Evolutionary conservation across 2,113 vertebrate species (phyloP).

Genomic region (Thamnophis sirtalis): DNA sequence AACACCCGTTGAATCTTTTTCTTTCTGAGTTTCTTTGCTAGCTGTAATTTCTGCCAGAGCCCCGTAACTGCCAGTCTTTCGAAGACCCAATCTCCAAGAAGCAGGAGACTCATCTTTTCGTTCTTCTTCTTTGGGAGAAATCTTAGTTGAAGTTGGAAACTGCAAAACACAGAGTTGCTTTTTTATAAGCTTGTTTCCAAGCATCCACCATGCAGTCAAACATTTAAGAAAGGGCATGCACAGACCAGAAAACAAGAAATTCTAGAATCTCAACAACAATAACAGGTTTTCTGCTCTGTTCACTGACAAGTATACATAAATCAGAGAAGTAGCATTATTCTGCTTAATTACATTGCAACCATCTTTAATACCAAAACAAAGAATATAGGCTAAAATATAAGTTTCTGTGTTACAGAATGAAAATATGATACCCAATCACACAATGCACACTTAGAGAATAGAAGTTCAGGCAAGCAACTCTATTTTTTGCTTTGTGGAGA

Average conservation of each 20-base stretch:
- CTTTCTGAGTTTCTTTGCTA: conserved; percentile 92
- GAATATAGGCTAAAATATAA: not conserved
- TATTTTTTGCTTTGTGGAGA: conserved; percentile 3
- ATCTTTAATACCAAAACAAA: not conserved
- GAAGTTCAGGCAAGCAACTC: not conserved
- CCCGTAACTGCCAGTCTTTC: conserved; percentile 96
- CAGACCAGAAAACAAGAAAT: not conserved
- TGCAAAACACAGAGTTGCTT: conserved; percentile 54
- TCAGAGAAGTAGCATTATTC: not conserved
- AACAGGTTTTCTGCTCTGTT: not conserved
- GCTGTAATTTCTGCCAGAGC: conserved; percentile 94
- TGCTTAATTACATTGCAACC: not conserved
- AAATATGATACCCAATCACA: not conserved
- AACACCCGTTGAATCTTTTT: conserved; percentile 89
- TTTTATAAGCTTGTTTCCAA: conserved; percentile 11
- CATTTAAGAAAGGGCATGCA: not conserved
- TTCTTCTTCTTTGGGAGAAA: conserved; percentile 90
- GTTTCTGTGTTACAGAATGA: not conserved
- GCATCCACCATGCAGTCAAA: not conserved
- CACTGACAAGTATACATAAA: not conserved
- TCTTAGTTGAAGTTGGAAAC: conserved; percentile 79
- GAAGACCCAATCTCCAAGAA: conserved; percentile 90
- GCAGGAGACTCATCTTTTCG: conserved; percentile 95
- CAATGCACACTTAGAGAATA: conserved; percentile 1
- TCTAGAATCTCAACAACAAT: not conserved